These are phyloP conservation scores for Ophonus ardosiacus DNA, from an alignment of 2,888 invertebrate species.

Conservation along the genomic window DNA sequence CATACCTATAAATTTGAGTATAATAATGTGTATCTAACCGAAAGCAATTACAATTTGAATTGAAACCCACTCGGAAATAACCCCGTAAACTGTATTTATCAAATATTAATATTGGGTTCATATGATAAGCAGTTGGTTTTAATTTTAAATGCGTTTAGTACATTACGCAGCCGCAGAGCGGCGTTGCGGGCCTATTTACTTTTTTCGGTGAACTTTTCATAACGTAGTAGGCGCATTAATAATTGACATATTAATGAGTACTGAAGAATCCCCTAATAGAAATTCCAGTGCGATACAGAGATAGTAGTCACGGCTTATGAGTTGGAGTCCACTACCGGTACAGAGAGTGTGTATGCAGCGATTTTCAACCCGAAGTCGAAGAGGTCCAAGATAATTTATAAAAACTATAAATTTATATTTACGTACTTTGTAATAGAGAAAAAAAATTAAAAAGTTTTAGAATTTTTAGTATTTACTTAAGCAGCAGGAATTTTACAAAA, in stretches of 20 bases:
- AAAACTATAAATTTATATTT: too few relatives aligned
- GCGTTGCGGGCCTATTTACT: neutral
- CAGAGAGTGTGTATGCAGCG: neutral
- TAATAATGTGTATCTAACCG: too few relatives aligned
- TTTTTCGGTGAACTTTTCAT: constrained; percentile 32
- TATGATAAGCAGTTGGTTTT: neutral
- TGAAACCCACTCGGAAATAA: too few relatives aligned
- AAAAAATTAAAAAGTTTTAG: too few relatives aligned
- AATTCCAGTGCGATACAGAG: neutral
- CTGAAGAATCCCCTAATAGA: constrained; percentile 36
- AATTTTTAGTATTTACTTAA: too few relatives aligned
- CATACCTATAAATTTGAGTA: too few relatives aligned
- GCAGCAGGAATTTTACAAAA: too few relatives aligned
- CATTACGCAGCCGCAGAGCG: neutral
- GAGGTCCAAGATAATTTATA: too few relatives aligned
- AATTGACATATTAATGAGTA: constrained; percentile 51
- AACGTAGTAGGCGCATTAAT: constrained; percentile 26
- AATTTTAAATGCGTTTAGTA: constrained; percentile 5
- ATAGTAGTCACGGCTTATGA: neutral
- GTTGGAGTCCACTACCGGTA: constrained; percentile 12
- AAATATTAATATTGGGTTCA: neutral
- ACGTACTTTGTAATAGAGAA: too few relatives aligned
- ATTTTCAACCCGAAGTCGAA: too few relatives aligned
- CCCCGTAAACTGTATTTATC: neutral
- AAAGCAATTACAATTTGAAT: too few relatives aligned